These are phyloP conservation scores for Pelodytes ibericus DNA, from an alignment of 2,797 vertebrate species.

Conservation along the genomic window DNA sequence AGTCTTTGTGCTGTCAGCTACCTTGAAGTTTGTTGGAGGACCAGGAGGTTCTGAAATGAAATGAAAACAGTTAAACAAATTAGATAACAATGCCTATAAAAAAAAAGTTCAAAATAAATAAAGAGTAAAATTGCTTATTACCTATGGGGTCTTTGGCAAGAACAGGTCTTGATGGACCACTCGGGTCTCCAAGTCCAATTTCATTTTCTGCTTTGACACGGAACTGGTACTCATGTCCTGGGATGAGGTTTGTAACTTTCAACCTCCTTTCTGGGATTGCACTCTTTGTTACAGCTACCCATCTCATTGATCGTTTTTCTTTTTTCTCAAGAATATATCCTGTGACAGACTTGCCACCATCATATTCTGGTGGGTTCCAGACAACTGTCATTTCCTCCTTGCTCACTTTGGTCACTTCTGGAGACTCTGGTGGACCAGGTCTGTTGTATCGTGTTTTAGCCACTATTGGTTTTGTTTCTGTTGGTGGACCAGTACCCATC, in stretches of 20 bases:
- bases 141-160: conserved; percentile 92
- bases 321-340: conserved; percentile 95
- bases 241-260: conserved; percentile 90
- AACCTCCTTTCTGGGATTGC: conserved; percentile 82
- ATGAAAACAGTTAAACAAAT: conserved; percentile 35
- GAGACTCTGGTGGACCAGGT: conserved; percentile 88
- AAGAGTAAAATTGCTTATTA: conserved; percentile 63
- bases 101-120: not conserved
- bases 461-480: conserved; percentile 87
- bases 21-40: conserved; percentile 90
- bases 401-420: conserved; percentile 89
- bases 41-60: conserved; percentile 87
- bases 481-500: conserved; percentile 95
- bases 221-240: conserved; percentile 96
- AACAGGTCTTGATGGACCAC: conserved; percentile 89
- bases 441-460: conserved; percentile 91
- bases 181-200: conserved; percentile 89
- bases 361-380: conserved; percentile 91
- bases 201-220: conserved; percentile 98
- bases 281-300: conserved; percentile 92
- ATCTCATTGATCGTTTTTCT: conserved; percentile 87
- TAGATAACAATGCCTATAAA: conserved; percentile 27
- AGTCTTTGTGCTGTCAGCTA: conserved; percentile 88
- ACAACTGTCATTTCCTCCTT: conserved; percentile 95
- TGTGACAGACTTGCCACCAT: conserved; percentile 93